A percentile compares a stretch with the other conserved stretches of the same genome.
Conservation (phyloP, 2,888 invertebrate genomes). For the Agriopis marginaria region DNA sequence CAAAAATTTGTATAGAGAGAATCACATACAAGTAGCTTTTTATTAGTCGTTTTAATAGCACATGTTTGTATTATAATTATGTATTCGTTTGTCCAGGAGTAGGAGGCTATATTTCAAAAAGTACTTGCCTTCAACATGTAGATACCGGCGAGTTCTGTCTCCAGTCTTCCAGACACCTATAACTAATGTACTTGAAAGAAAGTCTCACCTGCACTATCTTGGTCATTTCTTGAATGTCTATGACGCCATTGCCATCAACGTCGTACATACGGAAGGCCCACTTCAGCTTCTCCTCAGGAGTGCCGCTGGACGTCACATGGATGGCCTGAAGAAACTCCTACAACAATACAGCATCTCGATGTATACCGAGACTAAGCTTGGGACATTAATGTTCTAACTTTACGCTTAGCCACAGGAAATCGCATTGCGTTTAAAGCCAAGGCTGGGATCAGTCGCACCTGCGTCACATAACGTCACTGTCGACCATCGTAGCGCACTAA, state of each 20-base stretch:
- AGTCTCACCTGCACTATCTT: slow-evolving; percentile 97
- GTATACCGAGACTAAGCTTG: slow-evolving; percentile 40
- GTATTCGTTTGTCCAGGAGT: no score
- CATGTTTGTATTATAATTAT: no score
- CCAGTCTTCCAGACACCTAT: not conserved
- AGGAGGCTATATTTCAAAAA: not conserved
- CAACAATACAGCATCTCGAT: slow-evolving; percentile 73
- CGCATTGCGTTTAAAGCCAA: slow-evolving; percentile 23
- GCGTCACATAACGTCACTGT: slow-evolving; percentile 5
- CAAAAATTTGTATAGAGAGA: no score
- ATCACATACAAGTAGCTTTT: no score
- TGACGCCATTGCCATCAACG: slow-evolving; percentile 98
- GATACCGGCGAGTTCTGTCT: not conserved
- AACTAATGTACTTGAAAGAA: not conserved
- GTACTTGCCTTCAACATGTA: not conserved
- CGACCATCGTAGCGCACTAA: slow-evolving; percentile 5
- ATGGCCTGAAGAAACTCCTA: slow-evolving; percentile 99
- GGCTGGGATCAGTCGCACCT: slow-evolving; percentile 23
- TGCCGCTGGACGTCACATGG: slow-evolving; percentile 98
- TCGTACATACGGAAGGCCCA: slow-evolving; percentile 99
- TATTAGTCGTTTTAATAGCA: no score
- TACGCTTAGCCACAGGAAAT: slow-evolving; percentile 5
- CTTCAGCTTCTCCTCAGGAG: slow-evolving; percentile 98
- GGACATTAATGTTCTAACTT: not conserved
- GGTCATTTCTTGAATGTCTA: slow-evolving; percentile 99